Percentiles rank a stretch among this genome's conserved stretches.
Evolutionary conservation across 2,113 vertebrate genomes (phyloP).

Genomic region (Notothenia coriiceps): DNA sequence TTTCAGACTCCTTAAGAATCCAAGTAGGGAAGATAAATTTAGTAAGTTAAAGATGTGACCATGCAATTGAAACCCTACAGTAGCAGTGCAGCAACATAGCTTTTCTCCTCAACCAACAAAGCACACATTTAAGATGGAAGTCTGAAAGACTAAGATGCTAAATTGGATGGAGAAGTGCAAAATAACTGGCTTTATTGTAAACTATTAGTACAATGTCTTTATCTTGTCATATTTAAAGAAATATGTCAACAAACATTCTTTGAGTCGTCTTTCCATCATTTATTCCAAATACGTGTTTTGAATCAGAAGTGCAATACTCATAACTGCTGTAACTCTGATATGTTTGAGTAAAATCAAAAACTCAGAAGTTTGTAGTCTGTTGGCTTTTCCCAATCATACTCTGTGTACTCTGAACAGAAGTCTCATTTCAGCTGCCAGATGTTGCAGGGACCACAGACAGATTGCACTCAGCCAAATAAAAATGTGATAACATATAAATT

Average conservation of each 20-base stretch:
- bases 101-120: background rate
- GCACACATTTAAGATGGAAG: background rate
- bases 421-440: constrained; percentile 63
- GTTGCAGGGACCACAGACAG: constrained; percentile 52
- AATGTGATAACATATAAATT: constrained; percentile 51
- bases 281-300: background rate
- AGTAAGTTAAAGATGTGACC: background rate
- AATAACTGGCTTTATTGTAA: background rate
- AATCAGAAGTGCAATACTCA: background rate
- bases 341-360: constrained; percentile 4
- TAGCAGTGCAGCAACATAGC: background rate
- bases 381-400: constrained; percentile 21
- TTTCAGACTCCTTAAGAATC: background rate
- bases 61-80: background rate
- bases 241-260: background rate
- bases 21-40: background rate
- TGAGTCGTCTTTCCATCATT: background rate
- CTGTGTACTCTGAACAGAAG: constrained; percentile 43
- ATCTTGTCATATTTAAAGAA: background rate
- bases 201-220: background rate
- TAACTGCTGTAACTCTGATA: background rate
- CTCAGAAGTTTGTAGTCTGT: background rate
- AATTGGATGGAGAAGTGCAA: background rate
- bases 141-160: background rate
- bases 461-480: constrained; percentile 60